Conservation (phyloP, 2,888 invertebrate species). For the Micoletzkya japonica region DNA sequence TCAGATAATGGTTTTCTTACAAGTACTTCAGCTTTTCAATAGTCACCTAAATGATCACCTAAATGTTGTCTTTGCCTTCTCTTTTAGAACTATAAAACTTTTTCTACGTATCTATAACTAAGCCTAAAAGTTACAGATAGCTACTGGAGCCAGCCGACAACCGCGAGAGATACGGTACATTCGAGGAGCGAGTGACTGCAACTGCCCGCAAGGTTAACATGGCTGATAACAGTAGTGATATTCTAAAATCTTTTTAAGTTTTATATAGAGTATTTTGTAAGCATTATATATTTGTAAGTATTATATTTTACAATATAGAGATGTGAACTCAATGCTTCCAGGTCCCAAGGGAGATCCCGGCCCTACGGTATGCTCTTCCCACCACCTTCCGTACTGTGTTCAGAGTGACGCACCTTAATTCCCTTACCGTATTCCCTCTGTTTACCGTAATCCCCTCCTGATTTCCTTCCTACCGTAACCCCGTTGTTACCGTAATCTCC, state of each 20-base stretch:
- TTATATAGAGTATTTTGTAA: no score
- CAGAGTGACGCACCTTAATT: no score
- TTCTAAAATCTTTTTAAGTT: not conserved
- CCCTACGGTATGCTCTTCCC: slow-evolving; percentile 44
- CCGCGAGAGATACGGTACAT: slow-evolving; percentile 1
- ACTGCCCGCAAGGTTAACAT: slow-evolving; percentile 5
- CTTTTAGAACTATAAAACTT: no score
- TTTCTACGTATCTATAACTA: no score
- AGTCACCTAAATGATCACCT: no score
- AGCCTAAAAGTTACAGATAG: no score
- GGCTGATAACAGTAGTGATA: not conserved
- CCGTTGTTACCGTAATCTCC: slow-evolving; percentile 13
- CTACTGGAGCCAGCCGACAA: no score
- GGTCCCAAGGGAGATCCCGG: slow-evolving; percentile 55
- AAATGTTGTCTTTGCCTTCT: no score
- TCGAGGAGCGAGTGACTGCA: slow-evolving; percentile 11
- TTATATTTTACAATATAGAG: not conserved
- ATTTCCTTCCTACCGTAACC: not conserved
- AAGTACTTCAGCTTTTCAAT: no score
- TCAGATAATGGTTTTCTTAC: no score
- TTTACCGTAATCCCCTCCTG: not conserved
- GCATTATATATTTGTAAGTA: no score
- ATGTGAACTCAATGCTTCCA: slow-evolving; percentile 35
- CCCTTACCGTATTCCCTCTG: not conserved
- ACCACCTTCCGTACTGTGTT: not conserved